phyloP scores from a whole-genome alignment of 2,797 vertebrate genomes.

The Meriones psammophilus region DNA sequence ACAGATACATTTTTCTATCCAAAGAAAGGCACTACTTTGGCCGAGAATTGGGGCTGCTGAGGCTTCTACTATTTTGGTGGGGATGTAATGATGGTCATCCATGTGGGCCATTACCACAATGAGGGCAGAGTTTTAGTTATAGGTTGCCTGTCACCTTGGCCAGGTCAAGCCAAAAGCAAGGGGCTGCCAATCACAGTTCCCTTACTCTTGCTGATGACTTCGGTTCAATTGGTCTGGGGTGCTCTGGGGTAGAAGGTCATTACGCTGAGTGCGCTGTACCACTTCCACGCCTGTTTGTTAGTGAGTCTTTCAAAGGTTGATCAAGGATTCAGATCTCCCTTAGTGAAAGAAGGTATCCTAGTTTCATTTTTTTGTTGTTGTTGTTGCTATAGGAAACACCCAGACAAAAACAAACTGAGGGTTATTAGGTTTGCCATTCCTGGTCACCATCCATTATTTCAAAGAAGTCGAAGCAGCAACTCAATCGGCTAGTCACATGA shows the following conservation, averaged over 20 bases:
- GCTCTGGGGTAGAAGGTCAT: background rate
- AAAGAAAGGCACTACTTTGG: slow-evolving; percentile 67
- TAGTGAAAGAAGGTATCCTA: background rate
- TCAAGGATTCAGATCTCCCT: background rate
- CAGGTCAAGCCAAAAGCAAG: background rate
- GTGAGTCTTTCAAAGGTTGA: background rate
- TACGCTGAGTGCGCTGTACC: background rate
- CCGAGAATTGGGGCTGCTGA: background rate
- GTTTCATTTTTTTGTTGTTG: background rate
- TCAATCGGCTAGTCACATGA: background rate
- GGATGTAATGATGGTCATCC: background rate
- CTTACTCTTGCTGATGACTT: background rate
- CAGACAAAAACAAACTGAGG: background rate
- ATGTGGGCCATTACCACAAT: background rate
- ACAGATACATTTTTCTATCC: slow-evolving; percentile 53
- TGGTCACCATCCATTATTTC: background rate
- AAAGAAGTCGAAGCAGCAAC: background rate
- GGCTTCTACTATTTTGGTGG: background rate
- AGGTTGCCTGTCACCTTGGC: background rate
- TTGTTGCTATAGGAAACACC: background rate
- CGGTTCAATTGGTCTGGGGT: accelerated
- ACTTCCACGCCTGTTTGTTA: too few species aligned
- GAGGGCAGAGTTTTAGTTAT: background rate
- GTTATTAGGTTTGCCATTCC: background rate
- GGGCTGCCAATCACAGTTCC: background rate